Base-by-base conservation (phyloP, 2,113 vertebrate genomes). In the Pedetes capensis region DNA sequence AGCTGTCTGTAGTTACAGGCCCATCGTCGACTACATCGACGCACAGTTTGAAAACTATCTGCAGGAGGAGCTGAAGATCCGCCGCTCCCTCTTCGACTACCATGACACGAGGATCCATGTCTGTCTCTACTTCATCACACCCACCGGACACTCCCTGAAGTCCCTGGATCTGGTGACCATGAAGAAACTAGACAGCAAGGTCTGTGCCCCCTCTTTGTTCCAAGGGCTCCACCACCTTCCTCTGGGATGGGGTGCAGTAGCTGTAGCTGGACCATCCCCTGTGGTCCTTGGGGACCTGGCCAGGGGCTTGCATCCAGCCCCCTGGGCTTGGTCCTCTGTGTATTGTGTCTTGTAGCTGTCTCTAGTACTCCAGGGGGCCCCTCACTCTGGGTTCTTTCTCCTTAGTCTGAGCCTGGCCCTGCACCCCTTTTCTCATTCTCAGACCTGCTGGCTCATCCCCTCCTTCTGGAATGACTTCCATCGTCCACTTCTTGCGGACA, bases 141-240 rank as follows among this genome's bases (percentile, higher is more conserved):
- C 99, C 5, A 99, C 99, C 0, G 99, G 99, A 8, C 99, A 99
- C 96, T 99, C 99, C 0, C 99, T 99, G 87, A 99, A 99, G 97
- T 99, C 99, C 66, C 95, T 99, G 98, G 99, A 99, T 94, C 98
- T 99, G 82, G 99, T 99, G 87, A 99, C 99, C 0, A 99, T 99
- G 99, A 99, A 99, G 97, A 99, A 99, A 93, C 97, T 99, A 95
- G 99, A 99, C 91, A 99, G 99, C 98, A 99, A 99, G 99, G 99
- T 99, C 95, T 27, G 49, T 25, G 0, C 89, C 69, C 3, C 2
- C 16, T 3, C 32, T n/a, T 4, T 1, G 8, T n/a, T 11, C 20
- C 27, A 0, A 5, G 32, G 44, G 22, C 7, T 71, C 74, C 20
- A 0, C 0, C 0, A 32, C n/a, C 42, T 49, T 69, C 57, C 32